phyloP scores from a whole-genome alignment of 2,888 invertebrate genomes.

The Exephanes ischioxanthus region DNA sequence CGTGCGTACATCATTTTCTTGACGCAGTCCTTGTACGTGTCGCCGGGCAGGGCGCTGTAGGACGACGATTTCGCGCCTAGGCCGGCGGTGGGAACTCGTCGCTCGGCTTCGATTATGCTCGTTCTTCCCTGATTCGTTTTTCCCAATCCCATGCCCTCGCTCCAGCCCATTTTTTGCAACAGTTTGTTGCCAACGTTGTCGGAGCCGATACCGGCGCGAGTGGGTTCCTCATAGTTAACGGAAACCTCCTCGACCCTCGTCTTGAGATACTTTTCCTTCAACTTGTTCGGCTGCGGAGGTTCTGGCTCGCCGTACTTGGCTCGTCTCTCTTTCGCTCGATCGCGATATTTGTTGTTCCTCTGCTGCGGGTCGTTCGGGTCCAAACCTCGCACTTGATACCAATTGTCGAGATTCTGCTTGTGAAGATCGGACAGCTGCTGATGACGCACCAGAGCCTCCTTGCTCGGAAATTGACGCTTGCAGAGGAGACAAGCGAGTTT shows the following conservation, averaged over 20 bases:
- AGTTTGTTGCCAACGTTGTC: conserved; percentile 98
- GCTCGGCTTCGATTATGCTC: conserved; percentile 92
- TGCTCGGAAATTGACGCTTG: conserved; percentile 96
- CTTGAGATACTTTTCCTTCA: conserved; percentile 91
- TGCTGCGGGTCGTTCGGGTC: conserved; percentile 85
- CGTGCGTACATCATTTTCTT: conserved; percentile 95
- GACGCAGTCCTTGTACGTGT: conserved; percentile 95
- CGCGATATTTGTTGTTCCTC: conserved; percentile 90
- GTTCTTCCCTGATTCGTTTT: conserved; percentile 96
- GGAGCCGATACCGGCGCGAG: conserved; percentile 90
- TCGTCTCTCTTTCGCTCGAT: conserved; percentile 97
- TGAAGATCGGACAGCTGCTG: conserved; percentile 97
- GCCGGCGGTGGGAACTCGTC: conserved; percentile 91
- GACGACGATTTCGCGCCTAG: conserved; percentile 93
- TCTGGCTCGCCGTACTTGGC: conserved; percentile 97
- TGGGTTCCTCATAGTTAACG: conserved; percentile 86
- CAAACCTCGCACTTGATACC: conserved; percentile 85
- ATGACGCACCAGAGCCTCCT: conserved; percentile 95
- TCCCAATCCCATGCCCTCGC: conserved; percentile 97
- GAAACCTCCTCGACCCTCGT: conserved; percentile 85
- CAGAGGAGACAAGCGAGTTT: conserved; percentile 97
- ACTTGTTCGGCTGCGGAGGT: conserved; percentile 90
- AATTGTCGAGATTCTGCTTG: conserved; percentile 92
- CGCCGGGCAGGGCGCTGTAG: conserved; percentile 92
- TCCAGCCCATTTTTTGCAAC: conserved; percentile 99